Evolutionary conservation across 2,888 invertebrate species (phyloP), one percentile per base, ranked within the genome.

Genomic region (Drosophila antonietae): DNA sequence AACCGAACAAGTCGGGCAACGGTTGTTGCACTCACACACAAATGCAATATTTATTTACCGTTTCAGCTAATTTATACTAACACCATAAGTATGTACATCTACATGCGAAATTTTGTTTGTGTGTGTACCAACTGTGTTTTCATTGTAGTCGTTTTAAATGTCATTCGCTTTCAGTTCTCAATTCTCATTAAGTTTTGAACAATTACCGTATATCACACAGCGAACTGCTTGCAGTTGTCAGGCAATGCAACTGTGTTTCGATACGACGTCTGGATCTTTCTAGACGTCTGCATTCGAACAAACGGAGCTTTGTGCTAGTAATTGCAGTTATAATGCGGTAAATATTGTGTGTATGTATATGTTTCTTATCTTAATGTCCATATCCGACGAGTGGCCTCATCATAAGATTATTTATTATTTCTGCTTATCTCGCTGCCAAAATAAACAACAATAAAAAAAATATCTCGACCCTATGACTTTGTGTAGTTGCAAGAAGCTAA

Each of bases 371-470:
- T 68, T 18, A 12, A 10, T 39, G 33, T 55, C 37, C 46, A 41
- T 76, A 65, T 72, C 62, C 72, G 18, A 57, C 20, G 39, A 68
- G 52, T 35, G 59, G 62, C 52, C n/a, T 15, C 41, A 15, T 55
- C 28, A 64, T 71, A 74, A 65, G 69, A 56, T 52, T 81, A 60
- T 81, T 78, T 74, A 56, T 66, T 46, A 44, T 62, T 51, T 59
- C 7, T 51, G 46, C 53, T 80, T 75, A 78, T 81, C 81, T 78
- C 12, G 51, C 43, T 69, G 55, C 51, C 58, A 78, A 78, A 78
- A 69, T 57, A 72, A 65, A 76, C 63, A 69, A 35, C 7, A 39
- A 31, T n/a, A 39, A 46, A 46, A 46, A 39, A 20, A 31, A 43
- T 9, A n/a, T 39, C 63, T 65, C 41, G 57, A 74, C 65, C 60